These are phyloP conservation scores for Idaea straminata DNA, from an alignment of 2,888 invertebrate genomes.

Conservation along the genomic window DNA sequence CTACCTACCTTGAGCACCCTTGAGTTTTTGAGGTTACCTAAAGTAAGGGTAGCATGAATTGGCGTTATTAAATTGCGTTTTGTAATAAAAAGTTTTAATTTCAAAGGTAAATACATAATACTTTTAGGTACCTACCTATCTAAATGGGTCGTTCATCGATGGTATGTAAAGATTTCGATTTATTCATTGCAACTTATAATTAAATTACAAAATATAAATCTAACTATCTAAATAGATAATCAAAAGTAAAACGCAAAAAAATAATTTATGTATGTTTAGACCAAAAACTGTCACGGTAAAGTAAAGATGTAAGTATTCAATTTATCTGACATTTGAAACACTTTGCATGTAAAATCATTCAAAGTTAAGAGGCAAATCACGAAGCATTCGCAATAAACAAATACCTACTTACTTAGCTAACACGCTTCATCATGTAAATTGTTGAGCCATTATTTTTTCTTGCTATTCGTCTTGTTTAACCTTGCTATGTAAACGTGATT, in stretches of 20 bases:
- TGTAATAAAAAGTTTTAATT: too few species aligned
- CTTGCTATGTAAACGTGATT: constrained; percentile 23
- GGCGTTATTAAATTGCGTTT: too few species aligned
- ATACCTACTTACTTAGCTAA: not conserved
- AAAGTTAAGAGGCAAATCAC: constrained; percentile 23
- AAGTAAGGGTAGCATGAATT: too few species aligned
- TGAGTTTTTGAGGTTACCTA: too few species aligned
- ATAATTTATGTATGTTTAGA: not conserved
- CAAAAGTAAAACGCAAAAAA: not conserved
- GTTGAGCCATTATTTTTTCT: constrained; percentile 3
- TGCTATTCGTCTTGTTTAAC: constrained; percentile 26
- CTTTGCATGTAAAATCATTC: not conserved
- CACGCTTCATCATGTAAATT: not conserved
- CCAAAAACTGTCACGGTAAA: too few species aligned
- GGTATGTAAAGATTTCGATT: too few species aligned
- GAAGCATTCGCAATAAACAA: constrained; percentile 9
- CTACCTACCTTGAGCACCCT: too few species aligned
- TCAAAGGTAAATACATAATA: too few species aligned
- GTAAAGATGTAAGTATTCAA: too few species aligned
- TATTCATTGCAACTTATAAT: too few species aligned
- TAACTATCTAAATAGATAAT: not conserved
- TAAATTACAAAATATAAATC: not conserved
- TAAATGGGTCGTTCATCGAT: too few species aligned
- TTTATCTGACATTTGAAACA: constrained; percentile 3
- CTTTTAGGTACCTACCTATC: too few species aligned